Evolutionary conservation across 2,888 invertebrate species (phyloP).

Genomic region (Conus canariensis): DNA sequence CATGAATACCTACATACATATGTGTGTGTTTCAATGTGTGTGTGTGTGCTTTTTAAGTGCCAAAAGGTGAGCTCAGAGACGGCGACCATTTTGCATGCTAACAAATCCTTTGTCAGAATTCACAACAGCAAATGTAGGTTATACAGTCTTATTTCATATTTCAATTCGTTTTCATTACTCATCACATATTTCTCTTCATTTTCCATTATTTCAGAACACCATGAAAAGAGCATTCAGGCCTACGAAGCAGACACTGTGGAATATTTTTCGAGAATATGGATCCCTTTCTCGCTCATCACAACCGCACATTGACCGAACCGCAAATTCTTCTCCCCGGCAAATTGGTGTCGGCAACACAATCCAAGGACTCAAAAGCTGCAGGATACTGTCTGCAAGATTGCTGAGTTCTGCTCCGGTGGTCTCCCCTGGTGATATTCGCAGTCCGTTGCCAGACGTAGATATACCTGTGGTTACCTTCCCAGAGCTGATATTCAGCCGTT

Average conservation of each 20-base stretch:
- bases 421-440: constrained; percentile 51
- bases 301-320: not conserved
- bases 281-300: not conserved
- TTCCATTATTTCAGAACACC: not conserved
- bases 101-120: not conserved
- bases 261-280: not conserved
- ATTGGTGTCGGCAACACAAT: no score
- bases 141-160: not conserved
- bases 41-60: not conserved
- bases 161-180: not conserved
- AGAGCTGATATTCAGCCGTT: constrained; percentile 67
- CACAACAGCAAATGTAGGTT: not conserved
- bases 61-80: not conserved
- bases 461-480: constrained; percentile 62
- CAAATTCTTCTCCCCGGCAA: no score
- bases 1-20: not conserved
- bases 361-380: not conserved
- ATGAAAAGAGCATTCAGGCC: not conserved
- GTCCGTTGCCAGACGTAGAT: constrained; percentile 54
- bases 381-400: not conserved
- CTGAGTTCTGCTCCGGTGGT: constrained; percentile 21
- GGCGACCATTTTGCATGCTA: not conserved
- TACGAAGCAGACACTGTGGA: not conserved
- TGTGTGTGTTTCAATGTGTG: not conserved
- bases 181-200: no score